Base-by-base conservation (phyloP, 1,140 invertebrate species). In the Pinna nobilis region DNA sequence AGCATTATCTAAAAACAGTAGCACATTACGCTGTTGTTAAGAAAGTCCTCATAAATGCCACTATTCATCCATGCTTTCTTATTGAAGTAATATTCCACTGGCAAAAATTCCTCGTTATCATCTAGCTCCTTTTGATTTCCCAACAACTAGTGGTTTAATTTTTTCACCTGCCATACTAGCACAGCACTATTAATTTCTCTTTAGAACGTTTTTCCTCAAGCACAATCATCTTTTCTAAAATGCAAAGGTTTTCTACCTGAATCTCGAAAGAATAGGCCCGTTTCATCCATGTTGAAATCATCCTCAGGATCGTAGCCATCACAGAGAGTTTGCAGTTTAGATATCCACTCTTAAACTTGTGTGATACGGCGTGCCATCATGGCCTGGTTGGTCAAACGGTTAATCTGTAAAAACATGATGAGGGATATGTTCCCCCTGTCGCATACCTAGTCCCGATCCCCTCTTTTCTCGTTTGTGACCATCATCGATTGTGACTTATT, bases 61-160 rank as follows among this genome's bases (percentile, higher is more conserved):
- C 68, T 55, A 25, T 88, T 91, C 89, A 91, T 91, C 90, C 90
- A 91, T 11, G 90, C 87, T 79, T 86, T 91, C 13, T 30, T 55
- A 13, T 55, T 55, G 13, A 30, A 55, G 25, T n/a, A n/a, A n/a
- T n/a, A n/a, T n/a, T n/a, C n/a, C n/a, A n/a, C n/a, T n/a, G n/a
- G n/a, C n/a, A n/a, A n/a, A n/a, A n/a, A n/a, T n/a, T n/a, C n/a
- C n/a, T n/a, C n/a, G n/a, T n/a, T n/a, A n/a, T n/a, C 68, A 70
- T 25, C 39, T 55, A 30, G 61, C 50, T 47, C 39, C 2, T 55
- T 32, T 72, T 1, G 61, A 30, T 20, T 55, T 65, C 3, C 68
- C 70, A 35, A 72, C 57, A 4, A 72, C 37, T 3, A 41, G 15
- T 1, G 70, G 59, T 35, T 64, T 64, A 3, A 55, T 13, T 49